Conservation (phyloP, 2,888 invertebrate species). For the Ceratothoa steindachneri region DNA sequence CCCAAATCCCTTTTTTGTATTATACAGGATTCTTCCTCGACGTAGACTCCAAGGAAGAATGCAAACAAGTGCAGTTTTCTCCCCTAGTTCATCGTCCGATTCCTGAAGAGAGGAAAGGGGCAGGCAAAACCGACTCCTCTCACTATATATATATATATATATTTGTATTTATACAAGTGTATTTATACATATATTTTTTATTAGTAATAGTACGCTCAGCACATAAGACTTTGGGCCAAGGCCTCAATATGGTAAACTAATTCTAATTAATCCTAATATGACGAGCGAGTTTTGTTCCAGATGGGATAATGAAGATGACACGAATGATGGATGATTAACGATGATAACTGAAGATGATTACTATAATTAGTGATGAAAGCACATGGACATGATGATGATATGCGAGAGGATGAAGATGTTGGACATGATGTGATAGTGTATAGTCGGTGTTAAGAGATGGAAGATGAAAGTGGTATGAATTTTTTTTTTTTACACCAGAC, state of each 20-base stretch:
- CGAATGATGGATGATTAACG: conserved; percentile 10
- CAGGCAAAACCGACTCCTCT: conserved; percentile 44
- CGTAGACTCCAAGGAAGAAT: no score
- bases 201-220: conserved; percentile 9
- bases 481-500: conserved; percentile 33
- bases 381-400: conserved; percentile 18
- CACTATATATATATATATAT: conserved; percentile 20
- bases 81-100: background rate
- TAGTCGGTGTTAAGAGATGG: conserved; percentile 41
- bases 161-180: no score
- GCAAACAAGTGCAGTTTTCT: no score
- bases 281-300: conserved; percentile 15
- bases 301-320: conserved; percentile 17
- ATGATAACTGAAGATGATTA: background rate
- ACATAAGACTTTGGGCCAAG: conserved; percentile 34
- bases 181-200: conserved; percentile 1
- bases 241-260: conserved; percentile 39
- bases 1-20: background rate
- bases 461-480: conserved; percentile 24
- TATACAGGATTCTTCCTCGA: background rate
- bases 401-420: conserved; percentile 24
- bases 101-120: conserved; percentile 22
- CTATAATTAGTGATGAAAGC: conserved; percentile 20
- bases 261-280: conserved; percentile 39
- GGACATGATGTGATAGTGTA: conserved; percentile 41